These are phyloP conservation scores for Dendrolimus houi DNA, from an alignment of 2,888 invertebrate genomes.

Conservation along the genomic window DNA sequence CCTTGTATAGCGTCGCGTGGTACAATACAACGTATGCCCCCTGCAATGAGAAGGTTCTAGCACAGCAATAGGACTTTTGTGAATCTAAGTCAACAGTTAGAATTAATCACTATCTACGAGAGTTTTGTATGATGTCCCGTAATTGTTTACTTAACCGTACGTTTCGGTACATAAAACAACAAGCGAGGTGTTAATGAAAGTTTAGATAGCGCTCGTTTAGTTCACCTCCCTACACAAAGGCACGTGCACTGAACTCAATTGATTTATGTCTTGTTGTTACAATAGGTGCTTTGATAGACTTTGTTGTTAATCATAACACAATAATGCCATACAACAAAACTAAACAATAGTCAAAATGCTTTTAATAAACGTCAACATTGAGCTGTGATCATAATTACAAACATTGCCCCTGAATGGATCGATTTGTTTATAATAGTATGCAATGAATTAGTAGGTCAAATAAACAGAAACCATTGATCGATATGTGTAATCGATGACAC, in stretches of 20 bases:
- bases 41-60: too few relatives aligned
- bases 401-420: background rate
- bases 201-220: background rate
- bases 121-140: background rate
- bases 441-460: conserved; percentile 1
- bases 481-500: too few relatives aligned
- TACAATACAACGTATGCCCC: too few relatives aligned
- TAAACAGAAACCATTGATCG: background rate
- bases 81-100: too few relatives aligned
- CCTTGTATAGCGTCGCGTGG: too few relatives aligned
- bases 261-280: background rate
- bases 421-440: background rate
- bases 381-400: background rate
- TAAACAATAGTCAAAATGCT: background rate
- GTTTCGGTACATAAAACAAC: background rate
- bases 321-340: background rate
- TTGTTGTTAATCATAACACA: background rate
- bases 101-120: background rate
- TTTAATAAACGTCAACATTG: background rate
- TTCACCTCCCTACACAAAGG: conserved; percentile 1
- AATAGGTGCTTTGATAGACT: background rate
- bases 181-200: conserved; percentile 2
- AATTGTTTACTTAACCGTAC: conserved; percentile 1
- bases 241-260: background rate
- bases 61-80: too few relatives aligned